Conservation (phyloP, 2,113 vertebrate genomes). For the Phalacrocorax pelagicus region DNA sequence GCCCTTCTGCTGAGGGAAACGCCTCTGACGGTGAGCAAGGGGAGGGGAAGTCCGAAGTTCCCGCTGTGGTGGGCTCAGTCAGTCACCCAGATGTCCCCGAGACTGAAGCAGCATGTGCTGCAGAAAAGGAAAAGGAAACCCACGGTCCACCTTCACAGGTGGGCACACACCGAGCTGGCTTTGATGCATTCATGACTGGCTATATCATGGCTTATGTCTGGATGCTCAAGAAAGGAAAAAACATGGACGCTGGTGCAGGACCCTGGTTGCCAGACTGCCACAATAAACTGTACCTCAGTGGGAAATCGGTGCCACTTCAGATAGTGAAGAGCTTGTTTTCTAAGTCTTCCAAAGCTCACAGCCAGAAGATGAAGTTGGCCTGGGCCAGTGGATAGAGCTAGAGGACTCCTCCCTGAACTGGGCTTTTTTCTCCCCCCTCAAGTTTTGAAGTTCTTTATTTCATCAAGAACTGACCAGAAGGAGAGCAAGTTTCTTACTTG, state of each 20-base stretch:
- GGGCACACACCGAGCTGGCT: slow-evolving; percentile 89
- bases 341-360: slow-evolving; percentile 90
- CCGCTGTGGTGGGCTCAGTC: background rate
- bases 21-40: background rate
- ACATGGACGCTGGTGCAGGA: background rate
- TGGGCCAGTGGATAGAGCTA: slow-evolving; percentile 73
- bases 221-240: slow-evolving; percentile 60
- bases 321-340: slow-evolving; percentile 93
- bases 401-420: background rate
- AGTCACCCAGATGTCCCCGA: background rate
- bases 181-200: slow-evolving; percentile 97
- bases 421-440: background rate
- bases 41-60: background rate
- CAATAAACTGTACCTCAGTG: slow-evolving; percentile 97
- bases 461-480: background rate
- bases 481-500: background rate
- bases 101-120: background rate
- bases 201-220: slow-evolving; percentile 88
- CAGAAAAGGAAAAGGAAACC: background rate
- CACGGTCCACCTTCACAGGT: background rate
- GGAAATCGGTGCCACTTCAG: slow-evolving; percentile 89
- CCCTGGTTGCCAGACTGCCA: slow-evolving; percentile 80
- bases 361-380: slow-evolving; percentile 87
- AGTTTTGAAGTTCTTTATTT: background rate
- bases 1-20: background rate